Evolutionary conservation across 92 coral and sea anemone species (phyloP).

Genomic region (Virgularia gustaviana): DNA sequence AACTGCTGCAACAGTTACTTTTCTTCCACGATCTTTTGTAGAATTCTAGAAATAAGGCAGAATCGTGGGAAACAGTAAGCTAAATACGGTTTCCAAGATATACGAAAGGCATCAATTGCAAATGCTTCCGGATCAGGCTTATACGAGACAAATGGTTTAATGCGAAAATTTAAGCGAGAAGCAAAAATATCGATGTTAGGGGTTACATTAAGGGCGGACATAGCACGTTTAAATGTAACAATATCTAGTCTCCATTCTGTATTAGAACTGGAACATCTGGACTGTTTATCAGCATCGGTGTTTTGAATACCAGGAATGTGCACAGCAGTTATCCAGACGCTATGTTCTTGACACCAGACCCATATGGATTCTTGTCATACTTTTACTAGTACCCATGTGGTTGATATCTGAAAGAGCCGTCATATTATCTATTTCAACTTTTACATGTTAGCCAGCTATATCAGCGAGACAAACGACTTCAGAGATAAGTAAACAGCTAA

Average conservation of each 20-base stretch:
- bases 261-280: too few species aligned
- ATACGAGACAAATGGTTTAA: too few species aligned
- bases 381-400: conserved; percentile 38
- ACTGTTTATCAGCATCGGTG: not conserved
- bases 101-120: too few species aligned
- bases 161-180: too few species aligned
- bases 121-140: too few species aligned
- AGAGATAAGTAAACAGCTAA: conserved; percentile 32
- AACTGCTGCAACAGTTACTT: not conserved
- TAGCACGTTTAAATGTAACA: too few species aligned
- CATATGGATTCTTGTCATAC: conserved; percentile 8
- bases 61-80: not conserved
- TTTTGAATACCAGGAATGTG: too few species aligned
- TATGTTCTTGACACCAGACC: not conserved
- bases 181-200: too few species aligned
- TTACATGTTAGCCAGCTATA: conserved; percentile 37
- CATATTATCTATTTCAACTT: conserved; percentile 44
- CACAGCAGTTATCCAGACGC: too few species aligned
- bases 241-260: too few species aligned
- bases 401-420: conserved; percentile 23
- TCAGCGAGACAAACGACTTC: conserved; percentile 27
- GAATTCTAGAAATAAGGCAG: conserved; percentile 6
- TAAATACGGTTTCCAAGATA: too few species aligned
- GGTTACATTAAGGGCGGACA: too few species aligned
- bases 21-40: not conserved